These are phyloP conservation scores for Xylocopa sonorina DNA, from an alignment of 1,140 invertebrate species.

Conservation along the genomic window DNA sequence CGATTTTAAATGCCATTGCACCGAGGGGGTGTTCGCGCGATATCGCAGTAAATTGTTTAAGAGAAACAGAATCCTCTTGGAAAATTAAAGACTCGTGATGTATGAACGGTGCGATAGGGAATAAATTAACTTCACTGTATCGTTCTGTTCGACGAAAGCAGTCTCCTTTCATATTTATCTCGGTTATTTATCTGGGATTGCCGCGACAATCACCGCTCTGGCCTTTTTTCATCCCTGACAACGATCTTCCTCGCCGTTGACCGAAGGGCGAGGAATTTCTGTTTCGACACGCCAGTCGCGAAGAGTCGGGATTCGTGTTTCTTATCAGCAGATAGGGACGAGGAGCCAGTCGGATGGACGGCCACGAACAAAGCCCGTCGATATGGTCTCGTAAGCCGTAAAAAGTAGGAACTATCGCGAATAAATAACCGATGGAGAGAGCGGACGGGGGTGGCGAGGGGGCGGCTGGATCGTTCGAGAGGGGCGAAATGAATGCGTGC, in stretches of 20 bases:
- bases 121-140: too few relatives aligned
- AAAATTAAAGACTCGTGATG: too few relatives aligned
- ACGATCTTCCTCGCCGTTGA: neutral
- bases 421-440: slow-evolving; percentile 65
- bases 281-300: slow-evolving; percentile 4
- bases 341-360: neutral
- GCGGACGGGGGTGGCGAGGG: neutral
- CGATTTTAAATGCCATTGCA: neutral
- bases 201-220: neutral
- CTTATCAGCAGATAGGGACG: slow-evolving; percentile 37
- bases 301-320: slow-evolving; percentile 17
- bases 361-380: slow-evolving; percentile 57
- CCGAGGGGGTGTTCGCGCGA: too few relatives aligned
- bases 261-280: slow-evolving; percentile 23
- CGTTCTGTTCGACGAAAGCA: too few relatives aligned
- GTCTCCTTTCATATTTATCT: neutral
- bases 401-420: slow-evolving; percentile 66
- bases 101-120: too few relatives aligned
- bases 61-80: too few relatives aligned
- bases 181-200: neutral
- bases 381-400: slow-evolving; percentile 48
- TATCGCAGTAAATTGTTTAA: too few relatives aligned
- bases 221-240: too few relatives aligned
- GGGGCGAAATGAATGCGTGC: slow-evolving; percentile 63
- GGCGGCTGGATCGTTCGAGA: slow-evolving; percentile 27